Percentiles rank a stretch among this genome's conserved stretches.
Conservation (phyloP, 1,140 invertebrate species). For the Drosophila ercepeae region DNA sequence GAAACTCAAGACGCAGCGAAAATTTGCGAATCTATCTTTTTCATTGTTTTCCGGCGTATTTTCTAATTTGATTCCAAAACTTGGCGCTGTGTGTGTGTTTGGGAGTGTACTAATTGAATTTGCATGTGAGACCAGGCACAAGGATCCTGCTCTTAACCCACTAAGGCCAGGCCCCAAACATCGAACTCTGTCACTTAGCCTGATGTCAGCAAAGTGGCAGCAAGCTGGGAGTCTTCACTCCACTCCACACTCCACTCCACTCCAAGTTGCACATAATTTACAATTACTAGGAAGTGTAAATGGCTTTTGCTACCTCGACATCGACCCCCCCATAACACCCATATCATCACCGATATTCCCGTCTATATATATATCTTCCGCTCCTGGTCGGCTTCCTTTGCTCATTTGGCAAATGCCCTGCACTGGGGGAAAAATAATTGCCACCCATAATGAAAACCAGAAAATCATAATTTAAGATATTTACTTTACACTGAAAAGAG, state of each 20-base stretch:
- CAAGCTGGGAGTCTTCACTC: constrained; percentile 26
- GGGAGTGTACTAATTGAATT: constrained; percentile 59
- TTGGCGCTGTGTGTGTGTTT: constrained; percentile 7
- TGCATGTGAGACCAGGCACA: constrained; percentile 49
- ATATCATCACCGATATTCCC: not conserved
- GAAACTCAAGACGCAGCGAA: constrained; percentile 20
- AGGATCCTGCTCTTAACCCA: constrained; percentile 9
- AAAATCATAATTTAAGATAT: constrained; percentile 32
- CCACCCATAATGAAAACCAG: constrained; percentile 31
- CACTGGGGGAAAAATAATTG: constrained; percentile 33
- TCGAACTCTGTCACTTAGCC: constrained; percentile 34
- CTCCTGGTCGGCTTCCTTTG: constrained; percentile 35
- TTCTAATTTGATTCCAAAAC: constrained; percentile 55
- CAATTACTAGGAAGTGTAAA: constrained; percentile 71
- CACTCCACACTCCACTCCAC: too few species aligned
- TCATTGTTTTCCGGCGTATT: constrained; percentile 42
- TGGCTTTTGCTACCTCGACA: constrained; percentile 48
- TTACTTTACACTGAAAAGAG: constrained; percentile 8
- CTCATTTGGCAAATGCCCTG: constrained; percentile 39
- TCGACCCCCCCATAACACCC: not conserved
- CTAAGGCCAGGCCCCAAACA: constrained; percentile 6
- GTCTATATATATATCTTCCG: not conserved
- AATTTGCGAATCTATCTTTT: constrained; percentile 4
- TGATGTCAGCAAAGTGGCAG: constrained; percentile 43
- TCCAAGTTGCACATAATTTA: constrained; percentile 64